Conservation (phyloP, 2,888 invertebrate genomes). For the Terebella lapidaria region DNA sequence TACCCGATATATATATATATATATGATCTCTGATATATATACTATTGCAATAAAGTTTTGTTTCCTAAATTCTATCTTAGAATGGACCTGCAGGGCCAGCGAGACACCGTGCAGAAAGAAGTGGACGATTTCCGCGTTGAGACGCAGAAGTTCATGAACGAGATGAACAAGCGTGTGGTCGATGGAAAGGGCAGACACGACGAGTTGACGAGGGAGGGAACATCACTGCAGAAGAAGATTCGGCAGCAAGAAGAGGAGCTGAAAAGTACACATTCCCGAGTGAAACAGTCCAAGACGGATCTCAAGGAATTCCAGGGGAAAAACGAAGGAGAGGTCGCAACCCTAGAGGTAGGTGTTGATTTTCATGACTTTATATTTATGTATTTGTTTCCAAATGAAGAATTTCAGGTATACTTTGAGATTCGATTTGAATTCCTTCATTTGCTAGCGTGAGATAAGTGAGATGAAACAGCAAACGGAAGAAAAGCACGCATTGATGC, state of each 20-base stretch:
- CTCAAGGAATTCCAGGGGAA: not conserved
- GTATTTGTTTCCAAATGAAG: too few species aligned
- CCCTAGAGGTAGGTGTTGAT: too few species aligned
- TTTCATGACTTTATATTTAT: too few species aligned
- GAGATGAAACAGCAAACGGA: not conserved
- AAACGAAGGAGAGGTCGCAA: not conserved
- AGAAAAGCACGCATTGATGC: not conserved
- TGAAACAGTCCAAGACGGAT: not conserved
- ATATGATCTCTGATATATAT: too few species aligned
- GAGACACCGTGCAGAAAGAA: constrained; percentile 39
- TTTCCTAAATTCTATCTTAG: too few species aligned
- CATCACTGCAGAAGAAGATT: not conserved
- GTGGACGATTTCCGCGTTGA: constrained; percentile 40
- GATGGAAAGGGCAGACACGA: constrained; percentile 41
- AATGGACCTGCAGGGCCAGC: constrained; percentile 35
- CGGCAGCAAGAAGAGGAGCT: not conserved
- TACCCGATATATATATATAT: too few species aligned
- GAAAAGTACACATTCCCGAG: not conserved
- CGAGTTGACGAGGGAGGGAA: constrained; percentile 38
- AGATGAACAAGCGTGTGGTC: constrained; percentile 40
- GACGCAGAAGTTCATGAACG: constrained; percentile 35
- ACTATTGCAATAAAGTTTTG: too few species aligned
- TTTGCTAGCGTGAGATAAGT: not conserved
- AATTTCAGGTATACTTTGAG: too few species aligned
- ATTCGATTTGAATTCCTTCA: not conserved